These are phyloP conservation scores for Latrodectus elegans DNA, from an alignment of 2,888 invertebrate genomes.

Conservation along the genomic window DNA sequence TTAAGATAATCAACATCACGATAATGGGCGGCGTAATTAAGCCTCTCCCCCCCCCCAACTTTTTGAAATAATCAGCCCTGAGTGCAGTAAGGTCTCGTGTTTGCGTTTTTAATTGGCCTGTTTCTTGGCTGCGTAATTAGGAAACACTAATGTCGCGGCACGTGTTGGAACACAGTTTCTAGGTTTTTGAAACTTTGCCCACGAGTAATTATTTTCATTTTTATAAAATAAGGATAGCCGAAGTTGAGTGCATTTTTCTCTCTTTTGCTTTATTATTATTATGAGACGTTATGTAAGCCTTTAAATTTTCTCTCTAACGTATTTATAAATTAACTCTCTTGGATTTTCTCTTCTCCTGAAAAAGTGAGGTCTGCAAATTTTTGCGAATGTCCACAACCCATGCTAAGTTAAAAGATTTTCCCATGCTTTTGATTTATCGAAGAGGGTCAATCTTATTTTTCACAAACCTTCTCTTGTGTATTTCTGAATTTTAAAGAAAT, in stretches of 20 bases:
- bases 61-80: constrained; percentile 67
- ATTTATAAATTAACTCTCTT: constrained; percentile 57
- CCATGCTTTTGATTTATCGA: constrained; percentile 57
- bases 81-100: constrained; percentile 35
- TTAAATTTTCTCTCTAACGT: constrained; percentile 36
- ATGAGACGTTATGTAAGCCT: constrained; percentile 28
- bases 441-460: not conserved
- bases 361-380: constrained; percentile 41
- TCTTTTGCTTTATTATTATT: constrained; percentile 45
- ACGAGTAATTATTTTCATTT: constrained; percentile 68
- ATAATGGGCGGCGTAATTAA: constrained; percentile 69
- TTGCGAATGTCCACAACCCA: constrained; percentile 47
- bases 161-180: constrained; percentile 61
- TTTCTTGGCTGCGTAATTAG: constrained; percentile 67
- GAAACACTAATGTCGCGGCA: constrained; percentile 68
- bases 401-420: constrained; percentile 52
- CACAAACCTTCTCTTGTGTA: not conserved
- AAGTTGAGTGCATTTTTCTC: constrained; percentile 47
- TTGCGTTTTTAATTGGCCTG: constrained; percentile 67
- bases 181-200: constrained; percentile 53
- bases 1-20: constrained; percentile 70
- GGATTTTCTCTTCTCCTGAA: constrained; percentile 46
- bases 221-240: constrained; percentile 65
- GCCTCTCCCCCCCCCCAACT: constrained; percentile 35
- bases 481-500: too few species aligned